Percentiles rank a stretch among this genome's conserved stretches.
phyloP scores from a whole-genome alignment of 2,113 vertebrate genomes.

The Pipra filicauda region DNA sequence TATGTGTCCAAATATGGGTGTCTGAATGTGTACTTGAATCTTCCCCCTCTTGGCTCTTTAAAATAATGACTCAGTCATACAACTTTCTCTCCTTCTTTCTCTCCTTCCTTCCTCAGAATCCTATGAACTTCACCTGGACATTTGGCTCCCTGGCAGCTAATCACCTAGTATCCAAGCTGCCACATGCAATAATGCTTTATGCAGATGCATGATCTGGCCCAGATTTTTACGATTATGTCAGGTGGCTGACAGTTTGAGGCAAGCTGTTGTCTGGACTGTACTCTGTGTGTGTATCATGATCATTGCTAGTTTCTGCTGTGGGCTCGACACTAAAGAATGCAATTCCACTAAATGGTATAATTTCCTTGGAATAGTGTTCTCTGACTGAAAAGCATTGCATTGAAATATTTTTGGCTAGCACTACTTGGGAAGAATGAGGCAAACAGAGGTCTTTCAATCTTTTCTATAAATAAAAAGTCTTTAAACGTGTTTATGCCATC shows the following conservation, averaged over 20 bases:
- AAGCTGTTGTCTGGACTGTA: not conserved
- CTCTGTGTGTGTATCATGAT: not conserved
- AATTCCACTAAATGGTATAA: not conserved
- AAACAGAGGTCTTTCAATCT: not conserved
- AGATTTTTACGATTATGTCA: not conserved
- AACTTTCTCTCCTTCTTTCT: not conserved
- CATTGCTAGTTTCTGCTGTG: not conserved
- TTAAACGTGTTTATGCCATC: not conserved
- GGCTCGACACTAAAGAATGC: not conserved
- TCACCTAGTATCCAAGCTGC: not conserved
- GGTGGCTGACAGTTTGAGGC: not conserved
- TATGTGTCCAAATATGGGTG: not conserved
- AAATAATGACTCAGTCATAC: not conserved
- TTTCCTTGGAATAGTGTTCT: not conserved
- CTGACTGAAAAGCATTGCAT: not conserved
- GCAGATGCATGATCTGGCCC: not conserved
- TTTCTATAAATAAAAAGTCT: conserved; percentile 16
- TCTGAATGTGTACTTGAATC: not conserved
- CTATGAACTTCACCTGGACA: not conserved
- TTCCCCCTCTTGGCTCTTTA: not conserved
- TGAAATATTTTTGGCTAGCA: conserved; percentile 35
- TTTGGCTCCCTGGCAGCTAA: not conserved
- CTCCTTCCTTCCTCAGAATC: not conserved
- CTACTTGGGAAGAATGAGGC: not conserved
- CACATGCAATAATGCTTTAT: not conserved